A percentile compares a stretch with the other conserved stretches of the same genome.
phyloP scores from a whole-genome alignment of 1,140 invertebrate genomes.

The Globodera ellingtonae region DNA sequence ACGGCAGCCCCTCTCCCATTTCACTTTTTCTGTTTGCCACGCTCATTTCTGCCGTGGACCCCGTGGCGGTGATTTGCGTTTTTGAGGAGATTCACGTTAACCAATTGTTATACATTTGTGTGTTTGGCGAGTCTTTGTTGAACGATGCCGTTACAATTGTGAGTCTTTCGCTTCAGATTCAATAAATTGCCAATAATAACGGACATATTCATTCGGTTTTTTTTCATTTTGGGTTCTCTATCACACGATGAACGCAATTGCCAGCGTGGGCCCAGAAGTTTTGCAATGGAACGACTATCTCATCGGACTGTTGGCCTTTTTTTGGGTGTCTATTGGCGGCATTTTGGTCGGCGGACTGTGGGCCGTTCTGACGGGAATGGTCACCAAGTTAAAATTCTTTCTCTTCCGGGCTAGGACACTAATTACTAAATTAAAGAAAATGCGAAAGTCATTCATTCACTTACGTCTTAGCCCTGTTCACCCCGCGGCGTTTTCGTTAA shows the following conservation, averaged over 20 bases:
- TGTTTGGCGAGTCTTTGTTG: slow-evolving; percentile 81
- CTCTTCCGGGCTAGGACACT: neutral
- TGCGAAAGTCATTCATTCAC: slow-evolving; percentile 10
- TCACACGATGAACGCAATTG: slow-evolving; percentile 43
- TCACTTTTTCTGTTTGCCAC: slow-evolving; percentile 85
- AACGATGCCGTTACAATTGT: slow-evolving; percentile 49
- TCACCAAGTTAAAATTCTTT: slow-evolving; percentile 42
- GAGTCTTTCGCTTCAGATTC: slow-evolving; percentile 3
- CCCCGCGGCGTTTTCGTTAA: neutral
- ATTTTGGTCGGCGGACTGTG: slow-evolving; percentile 90
- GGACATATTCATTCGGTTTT: neutral
- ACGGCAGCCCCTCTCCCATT: slow-evolving; percentile 34
- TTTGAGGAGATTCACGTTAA: slow-evolving; percentile 66
- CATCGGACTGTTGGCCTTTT: slow-evolving; percentile 75
- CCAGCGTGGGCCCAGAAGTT: slow-evolving; percentile 34
- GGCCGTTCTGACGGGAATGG: slow-evolving; percentile 79
- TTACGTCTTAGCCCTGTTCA: neutral
- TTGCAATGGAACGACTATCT: slow-evolving; percentile 37
- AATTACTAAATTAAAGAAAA: neutral
- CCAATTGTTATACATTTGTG: slow-evolving; percentile 94
- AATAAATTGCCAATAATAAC: neutral
- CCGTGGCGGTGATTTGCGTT: slow-evolving; percentile 68
- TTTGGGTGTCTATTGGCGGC: slow-evolving; percentile 89
- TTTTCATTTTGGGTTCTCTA: slow-evolving; percentile 40
- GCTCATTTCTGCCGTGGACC: slow-evolving; percentile 96